phyloP scores from a whole-genome alignment of 2,797 vertebrate genomes.

The Ambastaia sidthimunki region DNA sequence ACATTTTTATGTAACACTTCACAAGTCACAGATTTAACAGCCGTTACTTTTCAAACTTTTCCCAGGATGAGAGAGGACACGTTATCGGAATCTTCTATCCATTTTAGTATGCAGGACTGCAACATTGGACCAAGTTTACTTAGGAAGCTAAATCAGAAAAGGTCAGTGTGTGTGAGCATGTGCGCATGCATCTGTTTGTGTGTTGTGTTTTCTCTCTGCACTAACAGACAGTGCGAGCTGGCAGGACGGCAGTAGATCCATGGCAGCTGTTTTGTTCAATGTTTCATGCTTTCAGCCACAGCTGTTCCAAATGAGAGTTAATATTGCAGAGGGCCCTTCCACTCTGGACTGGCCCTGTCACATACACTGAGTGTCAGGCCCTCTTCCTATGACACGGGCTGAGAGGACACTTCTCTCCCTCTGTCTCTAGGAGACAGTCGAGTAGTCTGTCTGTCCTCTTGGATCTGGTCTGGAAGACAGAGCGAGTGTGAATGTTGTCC shows the following conservation, averaged over 20 bases:
- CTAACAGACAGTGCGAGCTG: conserved; percentile 73
- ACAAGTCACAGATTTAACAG: not conserved
- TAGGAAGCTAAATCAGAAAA: conserved; percentile 48
- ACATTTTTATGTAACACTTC: not conserved
- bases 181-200: conserved; percentile 40
- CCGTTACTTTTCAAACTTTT: not conserved
- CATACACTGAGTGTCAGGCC: conserved; percentile 90
- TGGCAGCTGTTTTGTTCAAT: conserved; percentile 99
- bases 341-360: conserved; percentile 87
- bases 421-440: conserved; percentile 54
- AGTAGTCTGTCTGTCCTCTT: conserved; percentile 57
- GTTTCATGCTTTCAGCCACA: conserved; percentile 98
- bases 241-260: conserved; percentile 86
- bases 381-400: conserved; percentile 78
- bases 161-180: conserved; percentile 65
- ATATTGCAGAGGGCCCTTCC: conserved; percentile 88
- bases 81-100: not conserved
- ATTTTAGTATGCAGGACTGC: conserved; percentile 29
- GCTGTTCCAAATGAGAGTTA: conserved; percentile 98
- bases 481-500: conserved; percentile 53
- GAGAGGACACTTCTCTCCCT: conserved; percentile 69
- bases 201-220: conserved; percentile 26
- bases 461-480: conserved; percentile 52
- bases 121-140: conserved; percentile 30
- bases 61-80: not conserved